phyloP scores from a whole-genome alignment of 2,797 vertebrate genomes.

The Gila robusta region DNA sequence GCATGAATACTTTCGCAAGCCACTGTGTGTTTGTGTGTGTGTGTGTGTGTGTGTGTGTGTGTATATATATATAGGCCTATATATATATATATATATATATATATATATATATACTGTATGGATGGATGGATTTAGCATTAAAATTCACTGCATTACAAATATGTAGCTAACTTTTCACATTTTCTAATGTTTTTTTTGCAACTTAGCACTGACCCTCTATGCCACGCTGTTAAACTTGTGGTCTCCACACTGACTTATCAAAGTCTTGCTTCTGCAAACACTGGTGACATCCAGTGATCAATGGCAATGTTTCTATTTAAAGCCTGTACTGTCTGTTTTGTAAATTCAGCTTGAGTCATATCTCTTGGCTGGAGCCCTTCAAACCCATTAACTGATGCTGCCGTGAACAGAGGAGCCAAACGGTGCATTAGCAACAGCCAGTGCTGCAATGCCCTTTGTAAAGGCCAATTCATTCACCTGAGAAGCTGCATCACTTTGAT shows the following conservation, averaged over 20 bases:
- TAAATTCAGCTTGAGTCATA: conserved; percentile 25
- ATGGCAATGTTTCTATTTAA: conserved; percentile 30
- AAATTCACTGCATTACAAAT: not conserved
- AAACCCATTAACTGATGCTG: conserved; percentile 52
- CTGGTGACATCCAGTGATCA: conserved; percentile 1
- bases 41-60: too few relatives aligned
- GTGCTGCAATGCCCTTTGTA: conserved; percentile 21
- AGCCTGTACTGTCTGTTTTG: conserved; percentile 13
- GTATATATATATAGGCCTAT: too few relatives aligned
- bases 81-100: too few relatives aligned
- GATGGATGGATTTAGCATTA: not conserved
- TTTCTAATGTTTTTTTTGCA: not conserved
- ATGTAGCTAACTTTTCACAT: not conserved
- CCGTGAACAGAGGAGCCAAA: conserved; percentile 32
- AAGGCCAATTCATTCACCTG: conserved; percentile 34
- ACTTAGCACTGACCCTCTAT: not conserved
- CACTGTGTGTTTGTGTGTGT: too few relatives aligned
- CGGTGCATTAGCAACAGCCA: conserved; percentile 20
- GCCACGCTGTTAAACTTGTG: not conserved
- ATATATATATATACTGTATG: too few relatives aligned
- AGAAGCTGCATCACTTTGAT: conserved; percentile 2
- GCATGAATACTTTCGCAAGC: too few relatives aligned
- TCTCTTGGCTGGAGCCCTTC: conserved; percentile 49
- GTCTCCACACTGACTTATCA: conserved; percentile 12
- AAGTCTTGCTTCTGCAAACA: conserved; percentile 10